Conservation (phyloP, 2,797 vertebrate species). For the Lophius americanus region DNA sequence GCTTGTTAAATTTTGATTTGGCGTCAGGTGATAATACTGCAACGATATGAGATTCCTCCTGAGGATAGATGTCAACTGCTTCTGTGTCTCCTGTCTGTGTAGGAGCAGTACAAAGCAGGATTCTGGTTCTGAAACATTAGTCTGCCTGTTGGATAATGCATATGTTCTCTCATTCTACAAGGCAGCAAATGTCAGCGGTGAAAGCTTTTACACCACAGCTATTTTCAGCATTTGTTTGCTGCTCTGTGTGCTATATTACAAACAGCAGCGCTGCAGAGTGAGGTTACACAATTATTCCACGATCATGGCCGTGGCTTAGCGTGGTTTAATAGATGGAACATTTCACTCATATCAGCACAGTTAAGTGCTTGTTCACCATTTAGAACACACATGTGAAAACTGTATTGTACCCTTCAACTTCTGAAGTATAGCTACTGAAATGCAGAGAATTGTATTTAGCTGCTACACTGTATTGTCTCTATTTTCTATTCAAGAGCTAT, state of each 20-base stretch:
- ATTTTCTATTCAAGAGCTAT: neutral
- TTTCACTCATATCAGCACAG: conserved; percentile 20
- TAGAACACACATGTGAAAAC: conserved; percentile 15
- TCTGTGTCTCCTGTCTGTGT: neutral
- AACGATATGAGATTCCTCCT: conserved; percentile 25
- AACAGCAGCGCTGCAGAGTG: neutral
- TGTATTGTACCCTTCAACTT: conserved; percentile 3
- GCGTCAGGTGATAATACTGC: conserved; percentile 4
- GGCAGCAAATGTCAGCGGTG: conserved; percentile 1
- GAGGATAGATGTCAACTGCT: conserved; percentile 9
- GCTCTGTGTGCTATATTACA: neutral
- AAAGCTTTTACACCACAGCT: conserved; percentile 13
- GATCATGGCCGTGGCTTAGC: conserved; percentile 9
- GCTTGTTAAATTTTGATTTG: conserved; percentile 5
- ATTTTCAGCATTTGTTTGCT: conserved; percentile 4
- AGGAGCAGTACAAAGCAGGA: conserved; percentile 30
- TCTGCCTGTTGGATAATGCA: conserved; percentile 33
- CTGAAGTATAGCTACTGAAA: neutral
- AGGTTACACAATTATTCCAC: conserved; percentile 24
- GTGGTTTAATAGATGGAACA: conserved; percentile 30
- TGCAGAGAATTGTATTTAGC: neutral
- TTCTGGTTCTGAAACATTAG: conserved; percentile 9
- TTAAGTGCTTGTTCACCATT: conserved; percentile 1
- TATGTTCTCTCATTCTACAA: conserved; percentile 7
- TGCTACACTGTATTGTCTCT: neutral